Evolutionary conservation across 1,140 invertebrate genomes (phyloP), one percentile per base, ranked within the genome.

Genomic region (Zaprionus kolodkinae): DNA sequence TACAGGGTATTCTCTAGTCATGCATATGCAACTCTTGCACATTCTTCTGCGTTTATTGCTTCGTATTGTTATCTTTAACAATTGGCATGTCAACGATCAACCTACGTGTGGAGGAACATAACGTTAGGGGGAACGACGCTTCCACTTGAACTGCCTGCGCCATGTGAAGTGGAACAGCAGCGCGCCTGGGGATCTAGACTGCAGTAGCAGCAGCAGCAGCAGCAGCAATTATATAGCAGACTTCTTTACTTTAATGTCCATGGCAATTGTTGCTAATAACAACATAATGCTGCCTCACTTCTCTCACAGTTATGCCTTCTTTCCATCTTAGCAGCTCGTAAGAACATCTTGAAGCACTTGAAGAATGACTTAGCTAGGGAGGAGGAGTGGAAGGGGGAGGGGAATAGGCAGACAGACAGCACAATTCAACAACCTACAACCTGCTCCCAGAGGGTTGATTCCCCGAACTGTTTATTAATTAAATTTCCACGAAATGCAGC

Each of bases 71-170:
- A 75, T 75, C 67, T 21, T n/a, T 21, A 36, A 56, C 70, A 68
- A 72, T 52, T 76, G 69, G 56, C 63, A 65, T 76, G 68, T 76
- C 55, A 60, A 69, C 60, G 72, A 70, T 68, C 72, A 75, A 33
- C 45, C 64, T 68, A 63, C 7, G 27, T 30, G 27, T 1, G 1
- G 27, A 6, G 27, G 27, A 6, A 21, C 21, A 21, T 21, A 30
- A 33, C 25, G 21, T 7, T 27, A 43, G 48, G 11, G 12, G 33
- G 11, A 35, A 0, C 13, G 43, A 56, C 36, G 45, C 15, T 45
- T 25, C 45, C 60, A 55, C 30, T 45, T 67, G 17, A 69, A 69
- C 38, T 69, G 57, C 57, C 61, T 56, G 60, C 40, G 40, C 68
- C 68, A 43, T 65, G 66, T 56, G 66, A 74, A 74, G 40, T 74